These are phyloP conservation scores for Piaya cayana DNA, from an alignment of 2,113 vertebrate genomes.

Conservation along the genomic window DNA sequence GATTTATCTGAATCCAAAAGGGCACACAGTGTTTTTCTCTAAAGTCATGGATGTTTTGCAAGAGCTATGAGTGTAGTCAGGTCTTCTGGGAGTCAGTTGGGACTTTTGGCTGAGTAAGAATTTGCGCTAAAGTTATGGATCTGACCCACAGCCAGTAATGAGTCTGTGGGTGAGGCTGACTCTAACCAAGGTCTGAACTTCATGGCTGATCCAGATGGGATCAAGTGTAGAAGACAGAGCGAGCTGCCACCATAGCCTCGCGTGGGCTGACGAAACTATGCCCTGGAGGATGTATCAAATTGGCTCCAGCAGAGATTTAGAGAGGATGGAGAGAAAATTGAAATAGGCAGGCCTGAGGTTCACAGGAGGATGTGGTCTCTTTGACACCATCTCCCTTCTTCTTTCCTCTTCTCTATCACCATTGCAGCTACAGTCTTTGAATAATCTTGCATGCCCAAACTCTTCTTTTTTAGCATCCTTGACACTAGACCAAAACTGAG, in stretches of 20 bases:
- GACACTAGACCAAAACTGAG: not conserved
- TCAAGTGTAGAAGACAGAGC: not conserved
- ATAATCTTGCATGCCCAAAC: not conserved
- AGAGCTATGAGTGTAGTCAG: not conserved
- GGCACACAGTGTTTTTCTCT: not conserved
- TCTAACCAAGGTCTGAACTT: not conserved
- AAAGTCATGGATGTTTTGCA: not conserved
- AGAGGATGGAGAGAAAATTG: not conserved
- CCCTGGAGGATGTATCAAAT: not conserved
- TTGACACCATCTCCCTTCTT: not conserved
- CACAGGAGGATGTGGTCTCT: not conserved
- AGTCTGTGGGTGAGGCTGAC: not conserved
- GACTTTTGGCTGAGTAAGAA: slow-evolving; percentile 14
- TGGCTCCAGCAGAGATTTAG: not conserved
- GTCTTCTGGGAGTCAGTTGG: not conserved
- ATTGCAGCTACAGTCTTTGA: not conserved
- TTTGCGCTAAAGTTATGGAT: not conserved
- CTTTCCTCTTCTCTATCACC: not conserved
- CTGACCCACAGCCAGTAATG: not conserved
- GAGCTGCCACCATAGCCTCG: accelerated
- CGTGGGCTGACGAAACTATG: not conserved
- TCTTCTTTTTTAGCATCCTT: not conserved
- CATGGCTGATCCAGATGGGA: not conserved
- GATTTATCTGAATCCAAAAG: not conserved
- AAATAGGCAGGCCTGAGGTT: not conserved